phyloP scores from a whole-genome alignment of 64 coral and sea anemone genomes.

The Pocillopora damicornis region DNA sequence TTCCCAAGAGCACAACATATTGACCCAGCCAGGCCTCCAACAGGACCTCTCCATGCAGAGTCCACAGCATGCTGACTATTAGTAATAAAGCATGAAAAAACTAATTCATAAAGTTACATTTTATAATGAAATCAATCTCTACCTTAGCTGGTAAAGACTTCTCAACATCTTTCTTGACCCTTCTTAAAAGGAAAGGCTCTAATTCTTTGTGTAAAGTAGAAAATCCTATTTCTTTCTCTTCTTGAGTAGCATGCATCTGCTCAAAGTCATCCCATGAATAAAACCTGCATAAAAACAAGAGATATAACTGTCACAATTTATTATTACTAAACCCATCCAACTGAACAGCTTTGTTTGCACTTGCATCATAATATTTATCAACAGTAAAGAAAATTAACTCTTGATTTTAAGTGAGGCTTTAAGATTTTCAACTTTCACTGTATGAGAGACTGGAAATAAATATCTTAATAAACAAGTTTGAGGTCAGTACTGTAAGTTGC shows the following conservation, averaged over 20 bases:
- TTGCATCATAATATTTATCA: too few relatives aligned
- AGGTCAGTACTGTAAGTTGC: too few relatives aligned
- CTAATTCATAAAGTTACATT: neutral
- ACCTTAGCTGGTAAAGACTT: slow-evolving; percentile 97
- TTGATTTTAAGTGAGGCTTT: too few relatives aligned
- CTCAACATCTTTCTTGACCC: slow-evolving; percentile 99
- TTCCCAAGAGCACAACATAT: too few relatives aligned
- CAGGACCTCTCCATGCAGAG: too few relatives aligned
- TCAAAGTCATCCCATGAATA: slow-evolving; percentile 96
- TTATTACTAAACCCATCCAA: too few relatives aligned
- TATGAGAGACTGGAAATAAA: too few relatives aligned
- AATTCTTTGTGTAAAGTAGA: slow-evolving; percentile 92
- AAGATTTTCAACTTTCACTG: too few relatives aligned
- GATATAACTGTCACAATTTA: neutral
- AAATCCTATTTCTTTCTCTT: slow-evolving; percentile 89
- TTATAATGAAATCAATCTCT: neutral
- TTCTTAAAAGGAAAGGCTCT: slow-evolving; percentile 88
- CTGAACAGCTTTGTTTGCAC: neutral
- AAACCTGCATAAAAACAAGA: slow-evolving; percentile 60
- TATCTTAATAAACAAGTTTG: too few relatives aligned
- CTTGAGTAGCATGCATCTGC: slow-evolving; percentile 73
- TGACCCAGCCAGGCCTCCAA: too few relatives aligned
- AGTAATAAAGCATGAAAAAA: neutral
- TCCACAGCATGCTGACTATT: too few relatives aligned
- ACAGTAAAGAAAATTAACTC: too few relatives aligned